Evolutionary conservation across 2,113 vertebrate genomes (phyloP).

Genomic region (Tylochromis polylepis): DNA sequence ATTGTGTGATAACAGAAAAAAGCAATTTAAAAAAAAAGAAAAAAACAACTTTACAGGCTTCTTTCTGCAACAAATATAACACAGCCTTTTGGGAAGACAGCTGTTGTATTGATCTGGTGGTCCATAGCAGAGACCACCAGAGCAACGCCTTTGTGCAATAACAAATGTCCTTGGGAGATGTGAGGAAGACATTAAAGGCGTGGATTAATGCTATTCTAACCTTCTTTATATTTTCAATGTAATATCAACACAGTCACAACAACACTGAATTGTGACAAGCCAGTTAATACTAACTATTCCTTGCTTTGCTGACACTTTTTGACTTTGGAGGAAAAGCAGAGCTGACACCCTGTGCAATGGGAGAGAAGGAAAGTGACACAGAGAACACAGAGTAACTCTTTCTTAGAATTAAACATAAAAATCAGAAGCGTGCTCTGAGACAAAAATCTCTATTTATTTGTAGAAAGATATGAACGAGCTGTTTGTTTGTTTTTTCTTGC

Average conservation of each 20-base stretch:
- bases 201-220: not conserved
- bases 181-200: not conserved
- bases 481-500: not conserved
- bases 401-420: not conserved
- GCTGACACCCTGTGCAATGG: not conserved
- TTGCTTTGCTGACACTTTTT: slow-evolving; percentile 15
- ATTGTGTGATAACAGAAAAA: not conserved
- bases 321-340: slow-evolving; percentile 6
- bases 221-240: not conserved
- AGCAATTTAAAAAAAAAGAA: not conserved
- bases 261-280: slow-evolving; percentile 7
- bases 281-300: slow-evolving; percentile 12
- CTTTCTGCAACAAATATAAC: not conserved
- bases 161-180: not conserved
- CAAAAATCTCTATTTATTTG: not conserved
- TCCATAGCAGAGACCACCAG: not conserved
- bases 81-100: not conserved
- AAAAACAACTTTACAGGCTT: not conserved
- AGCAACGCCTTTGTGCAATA: not conserved
- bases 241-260: slow-evolving; percentile 44
- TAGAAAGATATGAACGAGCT: not conserved
- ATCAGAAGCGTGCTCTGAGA: not conserved
- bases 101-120: not conserved
- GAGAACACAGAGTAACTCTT: not conserved
- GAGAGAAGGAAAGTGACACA: not conserved